Base-by-base conservation (phyloP, 2,797 vertebrate genomes). In the Cichlasoma orientale region DNA sequence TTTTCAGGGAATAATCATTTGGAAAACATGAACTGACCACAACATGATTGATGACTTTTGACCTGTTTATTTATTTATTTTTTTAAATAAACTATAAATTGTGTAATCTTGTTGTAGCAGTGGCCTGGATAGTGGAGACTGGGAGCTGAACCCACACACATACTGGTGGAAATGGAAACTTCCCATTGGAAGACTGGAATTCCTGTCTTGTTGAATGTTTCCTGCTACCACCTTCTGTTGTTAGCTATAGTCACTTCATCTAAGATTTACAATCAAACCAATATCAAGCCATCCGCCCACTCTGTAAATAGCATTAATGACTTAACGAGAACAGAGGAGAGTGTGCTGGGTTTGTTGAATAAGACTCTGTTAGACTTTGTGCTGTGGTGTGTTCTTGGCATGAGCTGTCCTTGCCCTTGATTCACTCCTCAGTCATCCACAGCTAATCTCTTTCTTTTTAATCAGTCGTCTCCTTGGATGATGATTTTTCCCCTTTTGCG, bases 401-500 rank as follows among this genome's bases (percentile, higher is more conserved):
- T 76, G 33, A 74, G 70, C 59, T 57, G 63, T 50, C 58, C 75
- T 81, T 59, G 86, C 71, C 87, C 88, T 88, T 66, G 85, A 88
- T 90, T 83, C 59, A 59, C 58, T 76, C 84, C 76, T 82, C 82
- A 80, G 79, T 75, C 85, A 56, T 84, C 87, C 84, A 77, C 76
- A 83, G 82, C 84, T 89, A 90, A 92, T 92, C 90, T 91, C 84
- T 89, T 78, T 80, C 68, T 38, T 86, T 92, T 91, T 90, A 92
- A 92, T 92, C 89, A 86, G 72, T 84, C 56, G 8, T 77, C 86
- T 85, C 56, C 78, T 89, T 83, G 56, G 71, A 80, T 83, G 74
- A 56, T 85, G 75, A 59, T 53, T 69, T 72, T 55, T 44, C 27
- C 47, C 59, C 57, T 56, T 83, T 72, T 71, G 4, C 56, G 25